Evolutionary conservation across 2,888 invertebrate species (phyloP).

Genomic region (Clusia tigrina): DNA sequence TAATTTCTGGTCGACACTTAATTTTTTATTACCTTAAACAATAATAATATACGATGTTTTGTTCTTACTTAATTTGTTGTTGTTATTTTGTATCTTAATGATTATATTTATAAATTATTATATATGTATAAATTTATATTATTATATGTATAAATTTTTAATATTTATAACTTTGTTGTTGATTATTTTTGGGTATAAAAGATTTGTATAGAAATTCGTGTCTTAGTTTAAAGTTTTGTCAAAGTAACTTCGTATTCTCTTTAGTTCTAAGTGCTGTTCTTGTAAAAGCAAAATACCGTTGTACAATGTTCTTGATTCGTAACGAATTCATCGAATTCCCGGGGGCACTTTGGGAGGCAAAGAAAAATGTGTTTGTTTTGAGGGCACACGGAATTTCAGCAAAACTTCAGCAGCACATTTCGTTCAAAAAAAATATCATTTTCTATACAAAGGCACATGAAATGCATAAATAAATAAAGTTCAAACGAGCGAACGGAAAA

Average conservation of each 20-base stretch:
- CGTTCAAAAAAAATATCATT: background rate
- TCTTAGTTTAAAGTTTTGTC: background rate
- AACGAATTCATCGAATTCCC: constrained; percentile 41
- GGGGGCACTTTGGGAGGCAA: background rate
- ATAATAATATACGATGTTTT: too few species aligned
- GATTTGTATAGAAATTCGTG: background rate
- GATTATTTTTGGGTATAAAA: too few species aligned
- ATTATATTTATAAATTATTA: too few species aligned
- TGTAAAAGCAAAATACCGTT: constrained; percentile 33
- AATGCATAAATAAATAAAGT: background rate
- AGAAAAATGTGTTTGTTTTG: constrained; percentile 2
- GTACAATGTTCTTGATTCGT: constrained; percentile 33
- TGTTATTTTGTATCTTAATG: too few species aligned
- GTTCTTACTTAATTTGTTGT: too few species aligned
- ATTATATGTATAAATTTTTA: too few species aligned
- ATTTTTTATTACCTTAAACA: too few species aligned
- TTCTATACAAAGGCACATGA: background rate
- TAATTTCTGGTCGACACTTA: too few species aligned
- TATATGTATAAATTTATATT: too few species aligned
- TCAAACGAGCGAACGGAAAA: background rate
- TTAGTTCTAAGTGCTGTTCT: constrained; percentile 41
- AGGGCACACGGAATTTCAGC: background rate
- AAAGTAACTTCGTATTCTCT: constrained; percentile 10
- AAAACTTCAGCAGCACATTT: background rate
- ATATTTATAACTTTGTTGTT: too few species aligned